Evolutionary conservation across 2,113 vertebrate genomes (phyloP), one percentile per base, ranked within the genome.

Genomic region (Gnathochromis pfefferi): DNA sequence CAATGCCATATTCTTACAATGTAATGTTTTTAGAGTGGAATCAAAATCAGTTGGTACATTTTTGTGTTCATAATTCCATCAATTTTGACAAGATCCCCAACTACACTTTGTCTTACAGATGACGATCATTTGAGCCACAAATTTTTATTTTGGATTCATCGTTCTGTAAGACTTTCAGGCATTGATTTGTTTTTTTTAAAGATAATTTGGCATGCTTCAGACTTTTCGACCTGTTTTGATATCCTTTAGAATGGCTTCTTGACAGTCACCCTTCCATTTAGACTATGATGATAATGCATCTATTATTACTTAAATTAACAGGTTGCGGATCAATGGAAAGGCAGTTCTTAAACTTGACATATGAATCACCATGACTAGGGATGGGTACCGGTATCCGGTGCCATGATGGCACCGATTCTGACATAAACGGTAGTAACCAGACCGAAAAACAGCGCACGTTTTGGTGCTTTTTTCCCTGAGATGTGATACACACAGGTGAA

Each of bases 351-450:
- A 45, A 81, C 84, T 86, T 85, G 17, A 73, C 82, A 28, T 73
- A 28, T 92, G 85, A 93, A 80, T 92, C 90, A 89, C 49, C 16
- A 21, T 33, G 38, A 42, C 38, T 16, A 21, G 33, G 33, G 33
- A 33, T 33, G 33, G 33, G 3, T 33, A 33, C 33, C 7, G 7
- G 33, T 33, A 23, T 23, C 21, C 21, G 21, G 21, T 23, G 21
- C 2, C 2, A 23, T 23, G 21, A 33, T 33, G 33, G 33, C 33
- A 33, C 33, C 3, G 33, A 33, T 33, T 33, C 33, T 8, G 7
- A 33, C 33, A 33, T 33, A 33, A 33, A 33, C 3, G 33, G 33
- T 8, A 33, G 33, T 33, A 8, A 33, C 33, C 33, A 33, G 33
- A 33, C 33, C 7, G 0, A 33, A 33, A 33, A 33, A 33, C 33